phyloP scores from a whole-genome alignment of 1,140 invertebrate genomes.

The Caenorhabditis tropicalis region DNA sequence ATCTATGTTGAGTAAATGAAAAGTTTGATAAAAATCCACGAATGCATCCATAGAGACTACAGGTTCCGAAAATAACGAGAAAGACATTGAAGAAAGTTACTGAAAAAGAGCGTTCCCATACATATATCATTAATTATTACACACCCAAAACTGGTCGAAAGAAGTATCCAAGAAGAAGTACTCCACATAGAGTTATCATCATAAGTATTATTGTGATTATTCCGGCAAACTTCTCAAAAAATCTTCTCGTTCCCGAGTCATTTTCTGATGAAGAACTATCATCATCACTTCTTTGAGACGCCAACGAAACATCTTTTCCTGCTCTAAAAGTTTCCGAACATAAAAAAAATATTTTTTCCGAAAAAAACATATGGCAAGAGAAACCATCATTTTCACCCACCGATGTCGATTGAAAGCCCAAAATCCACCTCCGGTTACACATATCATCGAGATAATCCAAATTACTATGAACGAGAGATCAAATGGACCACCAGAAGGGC shows the following conservation, averaged over 20 bases:
- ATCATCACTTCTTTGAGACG: background rate
- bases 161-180: slow-evolving; percentile 66
- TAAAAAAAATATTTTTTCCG: too few relatives aligned
- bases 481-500: slow-evolving; percentile 53
- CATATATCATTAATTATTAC: background rate
- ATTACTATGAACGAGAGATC: slow-evolving; percentile 58
- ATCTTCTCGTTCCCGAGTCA: slow-evolving; percentile 27
- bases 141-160: slow-evolving; percentile 64
- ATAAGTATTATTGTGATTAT: slow-evolving; percentile 52
- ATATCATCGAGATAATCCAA: slow-evolving; percentile 61
- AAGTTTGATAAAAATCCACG: slow-evolving; percentile 58
- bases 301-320: slow-evolving; percentile 21
- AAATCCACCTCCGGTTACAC: slow-evolving; percentile 55
- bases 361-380: too few relatives aligned
- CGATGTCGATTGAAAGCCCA: slow-evolving; percentile 53
- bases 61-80: slow-evolving; percentile 62
- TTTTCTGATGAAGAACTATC: background rate
- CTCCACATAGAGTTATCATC: slow-evolving; percentile 60
- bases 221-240: slow-evolving; percentile 48
- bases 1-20: background rate
- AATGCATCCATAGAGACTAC: slow-evolving; percentile 58
- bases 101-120: slow-evolving; percentile 53
- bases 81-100: slow-evolving; percentile 66
- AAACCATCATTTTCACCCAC: slow-evolving; percentile 7
- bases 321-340: background rate